Base-by-base conservation (phyloP, 2,797 vertebrate genomes). In the Cossypha niveicapilla region DNA sequence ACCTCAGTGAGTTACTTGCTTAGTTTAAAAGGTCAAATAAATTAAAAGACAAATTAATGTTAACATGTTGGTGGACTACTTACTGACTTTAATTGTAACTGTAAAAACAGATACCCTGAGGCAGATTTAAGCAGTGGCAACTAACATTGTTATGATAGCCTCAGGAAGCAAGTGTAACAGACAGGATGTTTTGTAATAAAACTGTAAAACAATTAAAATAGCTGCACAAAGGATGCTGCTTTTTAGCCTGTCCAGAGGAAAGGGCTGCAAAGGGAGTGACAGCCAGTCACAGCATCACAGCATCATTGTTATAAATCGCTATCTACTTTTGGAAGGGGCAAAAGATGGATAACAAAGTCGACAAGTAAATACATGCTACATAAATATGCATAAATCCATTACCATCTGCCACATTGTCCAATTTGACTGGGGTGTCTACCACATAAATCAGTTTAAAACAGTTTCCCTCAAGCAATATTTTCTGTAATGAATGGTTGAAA, bases 111-210 rank as follows among this genome's bases (percentile, higher is more conserved):
- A 96, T 96, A 97, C 95, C 97, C 94, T 39, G 62, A 93, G 95
- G 97, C 94, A 90, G 62, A 89, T 94, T 93, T 92, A 94, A 96
- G 94, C 96, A 96, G 96, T 85, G 95, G 96, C 94, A 96, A 92
- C 95, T 95, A 97, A 97, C 93, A 68, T 94, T 96, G 93, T 97
- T 97, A 96, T 96, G 96, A 96, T 97, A 94, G 96, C 96, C 96
- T 97, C 96, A 96, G 97, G 97, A 98, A 98, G 94, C 89, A 65
- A 97, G 93, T 93, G 56, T 94, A 97, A 91, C 89, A 96, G 96
- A 94, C 97, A 97, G 97, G 97, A 97, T 98, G 97, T 96, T 97
- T 97, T 96, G 96, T 97, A 98, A 97, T 97, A 97, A 97, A 98
- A 97, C 96, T 95, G 94, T 97, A 98, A 97, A 98, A 97, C 97